A percentile compares a stretch with the other conserved stretches of the same genome.
These are phyloP conservation scores for Drosophila macrospina DNA, from an alignment of 2,888 invertebrate species.

Conservation along the genomic window DNA sequence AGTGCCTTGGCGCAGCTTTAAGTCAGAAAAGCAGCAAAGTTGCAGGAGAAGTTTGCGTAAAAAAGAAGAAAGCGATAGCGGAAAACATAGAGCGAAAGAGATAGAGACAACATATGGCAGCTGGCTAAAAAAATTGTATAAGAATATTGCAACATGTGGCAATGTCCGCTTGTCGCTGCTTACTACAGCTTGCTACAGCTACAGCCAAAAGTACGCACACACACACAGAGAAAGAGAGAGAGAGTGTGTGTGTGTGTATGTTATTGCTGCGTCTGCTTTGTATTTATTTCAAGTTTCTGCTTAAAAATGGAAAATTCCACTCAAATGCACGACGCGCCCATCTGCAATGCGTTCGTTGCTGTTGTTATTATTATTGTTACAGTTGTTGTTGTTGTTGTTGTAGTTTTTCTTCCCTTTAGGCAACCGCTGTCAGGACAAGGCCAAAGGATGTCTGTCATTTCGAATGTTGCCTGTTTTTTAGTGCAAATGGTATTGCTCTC, in stretches of 20 bases:
- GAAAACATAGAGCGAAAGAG: not conserved
- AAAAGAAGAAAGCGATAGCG: too few relatives aligned
- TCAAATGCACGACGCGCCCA: conserved; percentile 18
- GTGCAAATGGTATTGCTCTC: conserved; percentile 65
- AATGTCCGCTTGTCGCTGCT: conserved; percentile 1
- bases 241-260: too few relatives aligned
- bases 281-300: conserved; percentile 20
- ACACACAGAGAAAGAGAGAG: not conserved
- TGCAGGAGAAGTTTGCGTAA: not conserved
- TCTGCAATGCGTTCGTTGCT: conserved; percentile 7
- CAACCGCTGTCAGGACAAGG: conserved; percentile 15
- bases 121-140: conserved; percentile 2
- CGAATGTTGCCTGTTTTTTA: conserved; percentile 6
- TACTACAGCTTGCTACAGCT: conserved; percentile 1
- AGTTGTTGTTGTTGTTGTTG: not conserved
- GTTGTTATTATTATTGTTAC: not conserved
- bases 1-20: not conserved
- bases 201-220: conserved; percentile 1
- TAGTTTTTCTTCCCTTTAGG: conserved; percentile 5
- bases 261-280: conserved; percentile 13
- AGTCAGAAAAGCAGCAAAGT: not conserved
- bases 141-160: conserved; percentile 16
- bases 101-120: conserved; percentile 4
- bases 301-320: conserved; percentile 11
- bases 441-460: not conserved